A percentile compares a stretch with the other conserved stretches of the same genome.
These are phyloP conservation scores for Penaeus japonicus DNA, from an alignment of 1,140 invertebrate species.

Conservation along the genomic window DNA sequence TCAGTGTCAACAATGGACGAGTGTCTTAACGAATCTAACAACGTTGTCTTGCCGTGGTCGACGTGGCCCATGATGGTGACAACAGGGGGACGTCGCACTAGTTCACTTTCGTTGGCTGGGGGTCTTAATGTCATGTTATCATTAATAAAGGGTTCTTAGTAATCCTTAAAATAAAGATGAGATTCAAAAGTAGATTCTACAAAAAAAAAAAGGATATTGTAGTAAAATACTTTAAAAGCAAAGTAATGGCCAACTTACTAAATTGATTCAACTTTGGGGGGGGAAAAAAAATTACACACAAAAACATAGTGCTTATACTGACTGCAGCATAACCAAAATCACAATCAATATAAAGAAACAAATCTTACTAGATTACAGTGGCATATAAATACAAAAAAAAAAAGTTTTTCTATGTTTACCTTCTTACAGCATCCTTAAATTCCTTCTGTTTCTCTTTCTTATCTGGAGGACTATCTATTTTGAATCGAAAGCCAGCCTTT, in stretches of 20 bases:
- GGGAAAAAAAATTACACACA: too few relatives aligned
- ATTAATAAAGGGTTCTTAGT: slow-evolving; percentile 28
- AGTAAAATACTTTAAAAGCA: too few relatives aligned
- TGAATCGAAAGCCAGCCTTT: slow-evolving; percentile 71
- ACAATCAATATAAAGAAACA: background rate
- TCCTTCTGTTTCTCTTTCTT: slow-evolving; percentile 62
- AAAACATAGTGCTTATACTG: too few relatives aligned
- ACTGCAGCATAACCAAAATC: background rate
- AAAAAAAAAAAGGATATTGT: too few relatives aligned
- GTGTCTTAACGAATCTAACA: slow-evolving; percentile 88
- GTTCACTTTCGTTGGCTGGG: slow-evolving; percentile 70
- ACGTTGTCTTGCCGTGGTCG: slow-evolving; percentile 98
- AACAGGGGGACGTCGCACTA: slow-evolving; percentile 81
- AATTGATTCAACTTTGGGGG: too few relatives aligned
- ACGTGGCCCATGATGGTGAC: slow-evolving; percentile 99
- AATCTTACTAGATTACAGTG: background rate
- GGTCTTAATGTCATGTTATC: slow-evolving; percentile 63
- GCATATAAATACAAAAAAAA: background rate
- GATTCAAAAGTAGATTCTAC: background rate
- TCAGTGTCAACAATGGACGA: slow-evolving; percentile 87
- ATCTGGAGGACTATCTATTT: slow-evolving; percentile 67
- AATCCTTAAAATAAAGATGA: background rate
- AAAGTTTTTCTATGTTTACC: background rate
- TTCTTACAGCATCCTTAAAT: slow-evolving; percentile 61
- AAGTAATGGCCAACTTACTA: too few relatives aligned